A percentile compares a stretch with the other conserved stretches of the same genome.
Conservation (phyloP, 2,113 vertebrate species). For the Motacilla alba region DNA sequence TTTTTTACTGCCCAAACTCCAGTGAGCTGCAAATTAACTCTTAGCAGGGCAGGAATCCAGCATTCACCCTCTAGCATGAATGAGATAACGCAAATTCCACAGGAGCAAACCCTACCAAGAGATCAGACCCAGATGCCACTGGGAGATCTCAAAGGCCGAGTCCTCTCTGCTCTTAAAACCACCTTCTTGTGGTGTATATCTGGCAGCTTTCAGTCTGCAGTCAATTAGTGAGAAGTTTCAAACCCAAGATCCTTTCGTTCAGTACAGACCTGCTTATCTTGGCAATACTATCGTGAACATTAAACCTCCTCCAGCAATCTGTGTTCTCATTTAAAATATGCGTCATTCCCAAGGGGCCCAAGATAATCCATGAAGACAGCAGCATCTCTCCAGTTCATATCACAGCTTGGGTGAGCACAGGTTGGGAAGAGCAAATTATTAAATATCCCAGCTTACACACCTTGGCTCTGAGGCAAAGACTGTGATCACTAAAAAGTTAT, state of each 20-base stretch:
- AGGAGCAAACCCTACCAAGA: neutral
- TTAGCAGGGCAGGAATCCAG: neutral
- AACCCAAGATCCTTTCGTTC: neutral
- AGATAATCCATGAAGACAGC: neutral
- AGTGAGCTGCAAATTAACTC: neutral
- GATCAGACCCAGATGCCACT: neutral
- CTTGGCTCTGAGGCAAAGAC: neutral
- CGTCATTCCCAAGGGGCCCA: neutral
- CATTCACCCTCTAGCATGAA: neutral
- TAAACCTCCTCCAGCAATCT: neutral
- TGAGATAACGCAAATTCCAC: neutral
- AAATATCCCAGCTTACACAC: neutral
- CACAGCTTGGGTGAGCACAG: neutral
- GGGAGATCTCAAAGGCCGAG: neutral
- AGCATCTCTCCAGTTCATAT: neutral
- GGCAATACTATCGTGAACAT: neutral
- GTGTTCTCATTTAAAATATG: neutral
- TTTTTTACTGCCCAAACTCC: neutral
- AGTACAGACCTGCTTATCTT: neutral
- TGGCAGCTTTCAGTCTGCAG: neutral
- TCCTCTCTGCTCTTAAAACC: neutral
- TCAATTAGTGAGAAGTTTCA: neutral
- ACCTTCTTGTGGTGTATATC: fast-evolving
- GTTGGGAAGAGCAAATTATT: neutral
- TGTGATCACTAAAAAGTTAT: neutral